Percentiles rank a stretch among this genome's conserved stretches.
These are phyloP conservation scores for Cyprinella venusta DNA, from an alignment of 2,797 vertebrate genomes.

Conservation along the genomic window DNA sequence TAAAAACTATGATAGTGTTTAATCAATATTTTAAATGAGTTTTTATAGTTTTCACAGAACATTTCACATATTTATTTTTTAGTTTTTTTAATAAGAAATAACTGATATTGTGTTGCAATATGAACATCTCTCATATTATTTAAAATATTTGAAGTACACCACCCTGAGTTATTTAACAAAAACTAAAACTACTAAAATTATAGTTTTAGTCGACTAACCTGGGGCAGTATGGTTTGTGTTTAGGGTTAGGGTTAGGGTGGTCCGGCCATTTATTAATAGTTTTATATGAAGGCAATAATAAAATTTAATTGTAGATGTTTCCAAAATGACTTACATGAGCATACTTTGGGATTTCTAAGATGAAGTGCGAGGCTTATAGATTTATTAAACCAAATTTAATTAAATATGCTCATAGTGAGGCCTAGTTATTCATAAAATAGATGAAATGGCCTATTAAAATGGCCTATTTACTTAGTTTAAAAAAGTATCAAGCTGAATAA, in stretches of 20 bases:
- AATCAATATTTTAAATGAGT: not conserved
- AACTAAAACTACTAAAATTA: not conserved
- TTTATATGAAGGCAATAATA: not conserved
- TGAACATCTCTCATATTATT: not conserved
- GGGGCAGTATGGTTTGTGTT: not conserved
- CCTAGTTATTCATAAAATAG: not conserved
- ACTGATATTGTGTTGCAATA: too few relatives aligned
- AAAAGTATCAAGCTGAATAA: not conserved
- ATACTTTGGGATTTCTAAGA: not conserved
- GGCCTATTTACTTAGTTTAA: not conserved
- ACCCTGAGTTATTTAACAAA: not conserved
- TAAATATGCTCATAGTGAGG: not conserved
- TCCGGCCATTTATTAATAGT: not conserved
- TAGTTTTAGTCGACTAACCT: not conserved
- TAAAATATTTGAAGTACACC: not conserved
- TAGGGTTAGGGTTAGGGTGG: too few relatives aligned
- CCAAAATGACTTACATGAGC: not conserved
- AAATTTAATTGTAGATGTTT: not conserved
- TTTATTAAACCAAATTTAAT: not conserved
- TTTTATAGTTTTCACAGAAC: too few relatives aligned
- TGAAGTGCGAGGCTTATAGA: not conserved
- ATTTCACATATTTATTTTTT: too few relatives aligned
- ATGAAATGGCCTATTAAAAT: not conserved
- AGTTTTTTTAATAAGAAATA: too few relatives aligned
- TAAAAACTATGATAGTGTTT: not conserved